Percentiles rank a stretch among this genome's conserved stretches.
These are phyloP conservation scores for Scyliorhinus canicula DNA, from an alignment of 2,797 vertebrate species.

Conservation along the genomic window DNA sequence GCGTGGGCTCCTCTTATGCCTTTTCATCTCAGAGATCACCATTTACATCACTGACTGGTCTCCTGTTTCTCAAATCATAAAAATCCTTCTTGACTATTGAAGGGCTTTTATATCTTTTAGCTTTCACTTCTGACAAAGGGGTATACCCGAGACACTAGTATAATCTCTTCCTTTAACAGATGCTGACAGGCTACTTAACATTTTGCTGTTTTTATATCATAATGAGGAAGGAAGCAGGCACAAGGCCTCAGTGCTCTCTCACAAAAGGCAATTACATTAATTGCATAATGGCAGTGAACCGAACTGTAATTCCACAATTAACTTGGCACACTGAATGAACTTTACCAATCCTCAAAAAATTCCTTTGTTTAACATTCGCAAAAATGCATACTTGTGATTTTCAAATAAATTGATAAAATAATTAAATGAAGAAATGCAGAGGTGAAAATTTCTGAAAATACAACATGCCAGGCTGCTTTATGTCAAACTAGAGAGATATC, in stretches of 20 bases:
- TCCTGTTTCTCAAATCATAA: not conserved
- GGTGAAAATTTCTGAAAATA: not conserved
- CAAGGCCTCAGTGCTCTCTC: not conserved
- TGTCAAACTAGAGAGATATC: not conserved
- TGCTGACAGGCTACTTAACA: not conserved
- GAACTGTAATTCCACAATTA: not conserved
- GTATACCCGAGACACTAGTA: not conserved
- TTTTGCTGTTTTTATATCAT: not conserved
- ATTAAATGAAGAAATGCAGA: not conserved
- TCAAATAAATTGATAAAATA: not conserved
- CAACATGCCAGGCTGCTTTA: not conserved
- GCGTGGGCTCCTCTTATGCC: not conserved
- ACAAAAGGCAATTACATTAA: not conserved
- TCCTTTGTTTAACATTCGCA: not conserved
- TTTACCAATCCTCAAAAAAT: not conserved
- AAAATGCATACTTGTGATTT: not conserved
- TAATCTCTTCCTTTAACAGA: not conserved
- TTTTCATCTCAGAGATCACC: not conserved
- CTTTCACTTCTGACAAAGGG: not conserved
- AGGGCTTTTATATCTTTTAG: not conserved
- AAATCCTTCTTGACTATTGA: not conserved
- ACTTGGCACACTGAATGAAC: not conserved
- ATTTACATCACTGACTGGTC: not conserved
- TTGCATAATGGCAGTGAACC: not conserved
- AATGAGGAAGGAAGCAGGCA: not conserved